Evolutionary conservation across 2,888 invertebrate genomes (phyloP), one percentile per base, ranked within the genome.

Genomic region (Tricholauxania praeusta): DNA sequence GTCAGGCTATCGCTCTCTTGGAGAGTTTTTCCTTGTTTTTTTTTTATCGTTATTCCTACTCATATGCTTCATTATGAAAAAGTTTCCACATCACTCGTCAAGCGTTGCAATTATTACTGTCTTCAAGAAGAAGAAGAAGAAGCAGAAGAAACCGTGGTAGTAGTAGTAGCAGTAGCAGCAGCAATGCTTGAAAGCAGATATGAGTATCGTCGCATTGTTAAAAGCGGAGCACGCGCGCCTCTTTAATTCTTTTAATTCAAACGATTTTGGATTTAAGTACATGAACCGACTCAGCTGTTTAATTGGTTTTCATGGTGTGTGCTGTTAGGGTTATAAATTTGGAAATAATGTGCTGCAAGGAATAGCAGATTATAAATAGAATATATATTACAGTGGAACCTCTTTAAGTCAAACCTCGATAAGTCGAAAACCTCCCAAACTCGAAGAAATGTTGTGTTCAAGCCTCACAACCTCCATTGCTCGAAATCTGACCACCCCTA

Each of bases 61-160:
- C 66, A 28, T 62, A 51, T 64, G 66, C 74, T 75, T 74, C 76
- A 76, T 78, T 77, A 81, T 84, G 80, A 80, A 85, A 86, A 86
- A 82, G 85, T 86, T 86, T 86, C 87, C 86, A 86, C 86, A 87
- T 86, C 85, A 84, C 87, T 83, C 87, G 83, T 84, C 87, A 86
- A 87, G 86, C 86, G 86, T 87, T 86, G 84, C 86, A 82, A 83
- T 82, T 85, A 80, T 81, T 78, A 78, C 78, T 79, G 76, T 78
- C 79, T 76, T 78, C 72, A 77, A 76, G 74, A 75, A 63, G 72
- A 78, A 76, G 72, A 74, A 59, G 65, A 63, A 52, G 32, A 1
- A 39, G 55, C 57, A 67, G 17, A 19, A 53, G 65, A 65, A 51
- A 52, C n/a, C 22, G 28, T 7, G 32, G 8, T 71, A 53, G n/a